A percentile compares a stretch with the other conserved stretches of the same genome.
Conservation (phyloP, 2,888 invertebrate genomes). For the Parnassius smintheus region DNA sequence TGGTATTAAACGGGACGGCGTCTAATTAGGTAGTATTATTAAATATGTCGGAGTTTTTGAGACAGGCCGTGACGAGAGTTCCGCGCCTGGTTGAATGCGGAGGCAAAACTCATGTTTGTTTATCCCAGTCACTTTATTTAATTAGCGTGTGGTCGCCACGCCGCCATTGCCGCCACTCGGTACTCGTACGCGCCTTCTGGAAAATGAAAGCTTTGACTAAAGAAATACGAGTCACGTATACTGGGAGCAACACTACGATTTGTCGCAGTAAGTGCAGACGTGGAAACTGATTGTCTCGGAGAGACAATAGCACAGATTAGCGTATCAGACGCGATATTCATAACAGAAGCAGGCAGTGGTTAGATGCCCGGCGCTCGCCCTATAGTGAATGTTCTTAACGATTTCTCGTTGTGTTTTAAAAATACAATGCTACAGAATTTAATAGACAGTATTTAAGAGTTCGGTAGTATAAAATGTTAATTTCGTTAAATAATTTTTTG, state of each 20-base stretch:
- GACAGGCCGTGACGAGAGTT: constrained; percentile 18
- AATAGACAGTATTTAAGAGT: too few species aligned
- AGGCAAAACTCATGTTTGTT: constrained; percentile 48
- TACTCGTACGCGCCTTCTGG: background rate
- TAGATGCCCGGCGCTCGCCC: background rate
- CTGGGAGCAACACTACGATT: background rate
- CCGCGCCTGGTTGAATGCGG: constrained; percentile 7
- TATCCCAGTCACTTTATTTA: constrained; percentile 57
- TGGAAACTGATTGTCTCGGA: background rate
- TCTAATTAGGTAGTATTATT: constrained; percentile 19
- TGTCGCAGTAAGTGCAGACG: background rate
- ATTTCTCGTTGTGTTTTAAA: too few species aligned
- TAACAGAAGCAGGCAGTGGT: background rate
- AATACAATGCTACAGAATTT: too few species aligned
- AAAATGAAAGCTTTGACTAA: background rate
- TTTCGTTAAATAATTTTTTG: too few species aligned
- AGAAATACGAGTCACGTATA: background rate
- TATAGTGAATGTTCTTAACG: too few species aligned
- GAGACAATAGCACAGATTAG: background rate
- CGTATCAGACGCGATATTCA: background rate
- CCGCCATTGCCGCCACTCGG: too few species aligned
- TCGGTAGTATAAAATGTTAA: too few species aligned
- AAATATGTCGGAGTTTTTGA: background rate
- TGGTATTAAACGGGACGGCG: background rate
- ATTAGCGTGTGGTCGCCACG: constrained; percentile 44